Base-by-base conservation (phyloP, 2,888 invertebrate species). In the Choristoneura rosaceana region DNA sequence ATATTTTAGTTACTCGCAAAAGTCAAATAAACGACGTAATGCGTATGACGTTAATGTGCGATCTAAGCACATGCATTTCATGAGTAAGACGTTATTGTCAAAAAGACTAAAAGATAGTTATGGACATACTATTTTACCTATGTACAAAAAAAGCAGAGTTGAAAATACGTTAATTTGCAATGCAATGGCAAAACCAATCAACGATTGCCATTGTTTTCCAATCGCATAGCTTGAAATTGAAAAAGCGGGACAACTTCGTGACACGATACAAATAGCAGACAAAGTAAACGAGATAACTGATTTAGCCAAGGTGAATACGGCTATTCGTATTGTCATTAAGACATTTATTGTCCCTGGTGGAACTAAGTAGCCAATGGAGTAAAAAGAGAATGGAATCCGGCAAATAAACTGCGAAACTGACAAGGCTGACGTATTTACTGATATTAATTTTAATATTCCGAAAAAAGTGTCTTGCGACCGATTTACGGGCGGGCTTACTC, bases 231-330 rank as follows among this genome's bases (percentile, higher is more conserved):
- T 67, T 67, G 65, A 79, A 81, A 79, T 74, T 76, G 74, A 63
- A 70, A 55, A 71, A 78, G 77, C 73, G 65, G 76, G 73, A 74
- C 76, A 78, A 60, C 75, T 68, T 74, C 73, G 67, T 76, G 76
- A 70, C 74, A 75, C 63, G 69, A 58, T 68, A 68, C 58, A 67
- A 69, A 47, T 75, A 65, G 76, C 78, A 75, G 77, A 75, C 73
- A 71, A 79, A 78, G 78, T 79, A 76, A 82, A 78, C 73, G 73
- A 79, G 71, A 60, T 50, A 73, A 73, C 74, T 81, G 80, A 81
- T 82, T 80, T 80, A 78, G 76, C 78, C 85, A 86, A 86, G 86
- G 85, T 80, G 76, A 83, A 75, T 79, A 77, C 70, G 71, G 76
- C 76, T 71, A 80, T 82, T 81, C 81, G 77, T 80, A 76, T 76